phyloP scores from a whole-genome alignment of 1,140 invertebrate species.

The Stegodyphus mimosarum region DNA sequence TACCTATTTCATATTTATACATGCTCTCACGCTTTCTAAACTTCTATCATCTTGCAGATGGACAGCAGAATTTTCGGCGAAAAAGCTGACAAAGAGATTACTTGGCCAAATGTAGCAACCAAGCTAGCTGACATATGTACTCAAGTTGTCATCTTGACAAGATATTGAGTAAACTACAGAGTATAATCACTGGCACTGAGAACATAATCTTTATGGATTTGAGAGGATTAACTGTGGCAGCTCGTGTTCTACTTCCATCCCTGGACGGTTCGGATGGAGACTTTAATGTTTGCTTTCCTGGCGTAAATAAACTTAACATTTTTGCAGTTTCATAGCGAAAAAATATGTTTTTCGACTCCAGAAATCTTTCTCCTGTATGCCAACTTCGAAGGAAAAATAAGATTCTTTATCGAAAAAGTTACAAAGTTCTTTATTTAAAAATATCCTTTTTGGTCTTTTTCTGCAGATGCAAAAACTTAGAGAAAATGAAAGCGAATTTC shows the following conservation, averaged over 20 bases:
- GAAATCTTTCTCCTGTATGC: too few species aligned
- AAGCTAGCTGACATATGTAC: neutral
- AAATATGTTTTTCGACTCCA: too few species aligned
- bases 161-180: neutral
- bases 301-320: neutral
- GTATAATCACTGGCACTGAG: neutral
- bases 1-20: too few species aligned
- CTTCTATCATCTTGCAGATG: too few species aligned
- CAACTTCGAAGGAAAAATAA: too few species aligned
- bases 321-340: neutral
- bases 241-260: neutral
- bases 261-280: neutral
- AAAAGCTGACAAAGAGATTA: slow-evolving; percentile 1
- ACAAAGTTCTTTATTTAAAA: too few species aligned
- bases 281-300: neutral
- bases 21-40: too few species aligned
- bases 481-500: too few species aligned
- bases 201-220: slow-evolving; percentile 25
- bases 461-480: too few species aligned
- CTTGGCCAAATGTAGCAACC: neutral
- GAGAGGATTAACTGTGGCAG: slow-evolving; percentile 1
- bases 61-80: neutral
- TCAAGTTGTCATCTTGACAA: too few species aligned
- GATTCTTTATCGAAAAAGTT: too few species aligned
- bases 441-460: too few species aligned